Conservation (phyloP, 2,888 invertebrate species). For the Tiliacea citrago region DNA sequence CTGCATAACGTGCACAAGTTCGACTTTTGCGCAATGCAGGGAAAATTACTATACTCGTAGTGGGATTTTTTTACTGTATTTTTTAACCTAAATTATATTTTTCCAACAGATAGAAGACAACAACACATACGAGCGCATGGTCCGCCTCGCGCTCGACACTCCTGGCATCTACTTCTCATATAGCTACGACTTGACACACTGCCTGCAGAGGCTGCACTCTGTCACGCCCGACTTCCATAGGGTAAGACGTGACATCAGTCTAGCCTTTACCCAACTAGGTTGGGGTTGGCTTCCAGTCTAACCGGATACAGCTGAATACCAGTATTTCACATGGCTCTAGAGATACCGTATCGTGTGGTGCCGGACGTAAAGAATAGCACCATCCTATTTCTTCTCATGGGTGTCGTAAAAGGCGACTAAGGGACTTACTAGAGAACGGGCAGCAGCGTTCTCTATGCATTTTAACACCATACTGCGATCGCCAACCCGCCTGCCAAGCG, state of each 20-base stretch:
- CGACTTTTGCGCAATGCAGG: background rate
- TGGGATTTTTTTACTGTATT: background rate
- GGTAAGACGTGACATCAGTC: conserved; percentile 76
- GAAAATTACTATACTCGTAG: background rate
- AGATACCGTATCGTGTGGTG: too few species aligned
- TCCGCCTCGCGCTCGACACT: conserved; percentile 95
- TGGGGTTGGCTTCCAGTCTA: background rate
- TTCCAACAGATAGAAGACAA: conserved; percentile 93
- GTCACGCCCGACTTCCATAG: conserved; percentile 95
- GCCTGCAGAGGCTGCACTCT: conserved; percentile 96
- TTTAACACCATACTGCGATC: too few species aligned
- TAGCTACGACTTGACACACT: conserved; percentile 97
- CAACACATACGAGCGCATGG: conserved; percentile 95
- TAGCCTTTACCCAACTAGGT: background rate
- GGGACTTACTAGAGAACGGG: too few species aligned
- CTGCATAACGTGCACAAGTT: background rate
- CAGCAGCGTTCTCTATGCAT: too few species aligned
- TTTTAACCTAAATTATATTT: background rate
- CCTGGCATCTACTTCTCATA: conserved; percentile 98
- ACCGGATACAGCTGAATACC: background rate
- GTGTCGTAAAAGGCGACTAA: too few species aligned
- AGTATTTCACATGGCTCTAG: too few species aligned
- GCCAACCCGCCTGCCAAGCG: too few species aligned
- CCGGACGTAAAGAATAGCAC: too few species aligned
- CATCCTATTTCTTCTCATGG: too few species aligned